These are phyloP conservation scores for Sceloporus tristichus DNA, from an alignment of 2,113 vertebrate genomes.

Conservation along the genomic window DNA sequence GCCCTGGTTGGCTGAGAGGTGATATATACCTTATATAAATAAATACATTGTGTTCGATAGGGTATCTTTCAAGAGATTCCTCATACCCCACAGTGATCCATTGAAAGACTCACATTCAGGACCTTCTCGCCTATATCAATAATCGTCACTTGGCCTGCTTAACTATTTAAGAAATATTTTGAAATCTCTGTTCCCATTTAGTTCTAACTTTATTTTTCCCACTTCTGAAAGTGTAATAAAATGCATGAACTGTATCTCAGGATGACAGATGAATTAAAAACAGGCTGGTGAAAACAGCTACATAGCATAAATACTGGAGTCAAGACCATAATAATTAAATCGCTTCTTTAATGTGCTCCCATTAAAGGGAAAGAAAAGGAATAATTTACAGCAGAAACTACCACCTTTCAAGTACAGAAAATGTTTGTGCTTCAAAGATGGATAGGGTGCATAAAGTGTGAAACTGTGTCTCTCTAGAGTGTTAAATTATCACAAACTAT, in stretches of 20 bases:
- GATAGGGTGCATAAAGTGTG: neutral
- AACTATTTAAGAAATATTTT: no score
- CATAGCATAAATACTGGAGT: neutral
- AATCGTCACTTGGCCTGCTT: no score
- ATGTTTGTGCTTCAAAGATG: neutral
- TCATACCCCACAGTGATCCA: no score
- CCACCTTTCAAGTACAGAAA: neutral
- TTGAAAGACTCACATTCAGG: no score
- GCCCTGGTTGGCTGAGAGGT: no score
- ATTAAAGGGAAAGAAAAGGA: neutral
- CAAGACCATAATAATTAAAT: neutral
- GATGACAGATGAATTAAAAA: neutral
- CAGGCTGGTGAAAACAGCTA: neutral
- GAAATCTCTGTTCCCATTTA: neutral
- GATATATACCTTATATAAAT: no score
- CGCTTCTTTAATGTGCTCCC: neutral
- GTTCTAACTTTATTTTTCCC: neutral
- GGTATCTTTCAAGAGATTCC: no score
- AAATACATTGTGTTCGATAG: no score
- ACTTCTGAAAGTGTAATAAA: neutral
- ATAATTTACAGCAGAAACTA: neutral
- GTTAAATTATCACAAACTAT: no score
- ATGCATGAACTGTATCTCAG: neutral
- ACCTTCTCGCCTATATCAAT: no score
- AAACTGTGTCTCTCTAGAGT: neutral